Evolutionary conservation across 2,797 vertebrate species (phyloP), one percentile per base, ranked within the genome.

Genomic region (Otolemur crassicaudatus): DNA sequence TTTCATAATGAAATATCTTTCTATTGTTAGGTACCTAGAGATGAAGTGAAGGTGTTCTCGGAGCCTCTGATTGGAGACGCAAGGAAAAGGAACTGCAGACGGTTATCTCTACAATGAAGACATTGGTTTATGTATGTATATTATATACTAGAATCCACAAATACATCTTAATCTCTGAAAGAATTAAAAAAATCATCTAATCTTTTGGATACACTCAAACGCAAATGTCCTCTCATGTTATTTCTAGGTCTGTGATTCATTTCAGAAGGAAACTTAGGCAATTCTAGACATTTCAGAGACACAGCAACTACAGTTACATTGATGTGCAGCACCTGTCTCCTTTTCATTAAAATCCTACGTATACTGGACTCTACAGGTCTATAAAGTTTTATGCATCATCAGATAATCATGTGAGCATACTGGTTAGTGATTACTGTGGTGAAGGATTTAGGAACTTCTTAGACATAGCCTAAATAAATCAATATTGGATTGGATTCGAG

Each of bases 361-460:
- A 93, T 87, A 95, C 37, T 25, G 91, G 46, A 84, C 43, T 40
- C 92, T 17, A 56, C 40, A 88, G 65, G 72, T 80, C 70, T 93
- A 58, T 84, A 31, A 90, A 83, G n/a, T 69, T 93, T 61, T 70
- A 79, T 56, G 76, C 22, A 2, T 96, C 80, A 96, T 87, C 93
- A 93, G 72, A 95, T 56, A 93, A 94, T 75, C 56, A 60, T 40
- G 10, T 49, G 82, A 72, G 63, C 67, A 90, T 72, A 43, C 75
- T 91, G 73, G 65, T 89, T 94, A 94, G 60, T 89, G 76, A 76
- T 49, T 72, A 91, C n/a, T 93, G 2, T 49, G 53, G 61, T 76
- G 92, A 96, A 97, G 67, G 93, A 83, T 77, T n/a, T 75, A 61
- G 46, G 29, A 79, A 85, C 79, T 95, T 96, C 76, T 61, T 87